Base-by-base conservation (phyloP, 2,797 vertebrate species). In the Chloroceryle inda region DNA sequence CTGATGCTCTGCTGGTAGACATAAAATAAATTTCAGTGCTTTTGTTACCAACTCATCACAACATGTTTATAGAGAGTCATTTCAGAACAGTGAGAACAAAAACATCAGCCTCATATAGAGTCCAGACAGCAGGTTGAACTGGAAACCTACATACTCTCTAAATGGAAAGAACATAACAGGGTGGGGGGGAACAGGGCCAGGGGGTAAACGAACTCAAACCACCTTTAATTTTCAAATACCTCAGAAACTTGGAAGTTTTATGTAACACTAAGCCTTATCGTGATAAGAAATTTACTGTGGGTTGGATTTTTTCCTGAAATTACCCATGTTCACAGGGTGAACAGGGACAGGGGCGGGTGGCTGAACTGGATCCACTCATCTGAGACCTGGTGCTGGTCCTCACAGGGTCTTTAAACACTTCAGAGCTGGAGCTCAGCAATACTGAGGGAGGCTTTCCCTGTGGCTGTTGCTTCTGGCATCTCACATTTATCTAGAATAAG, bases 41-140 rank as follows among this genome's bases (percentile, higher is more conserved):
- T 95, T 96, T 96, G 79, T 95, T 95, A 95, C 91, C 89, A 92
- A 68, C 89, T 90, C 74, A 63, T 94, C 92, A 88, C 91, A 75
- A 75, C 55, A 33, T 74, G 80, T 94, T 96, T 97, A 94, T 92
- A 74, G 94, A 29, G 20, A 69, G 78, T 16, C 49, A 45, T 92
- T 94, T 92, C 62, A 72, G 79, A 94, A 22, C 62, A 69, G 79
- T 21, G 76, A 92, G 85, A 84, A 75, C 73, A 91, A 81, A 95
- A 92, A 5, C 92, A 93, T 71, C 64, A 75, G 76, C 68, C 92
- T 92, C 87, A 42, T 80, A 83, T 5, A 86, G 78, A 85, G 91
- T 69, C 35, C 92, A 91, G 78, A 52, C 27, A 92, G 76, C 72
- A 66, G 63, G 33, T 16, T 83, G 75, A 92, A 85, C 75, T 85